Percentiles rank a stretch among this genome's conserved stretches.
Conservation (phyloP, 2,797 vertebrate genomes). For the Acanthurus tractus region DNA sequence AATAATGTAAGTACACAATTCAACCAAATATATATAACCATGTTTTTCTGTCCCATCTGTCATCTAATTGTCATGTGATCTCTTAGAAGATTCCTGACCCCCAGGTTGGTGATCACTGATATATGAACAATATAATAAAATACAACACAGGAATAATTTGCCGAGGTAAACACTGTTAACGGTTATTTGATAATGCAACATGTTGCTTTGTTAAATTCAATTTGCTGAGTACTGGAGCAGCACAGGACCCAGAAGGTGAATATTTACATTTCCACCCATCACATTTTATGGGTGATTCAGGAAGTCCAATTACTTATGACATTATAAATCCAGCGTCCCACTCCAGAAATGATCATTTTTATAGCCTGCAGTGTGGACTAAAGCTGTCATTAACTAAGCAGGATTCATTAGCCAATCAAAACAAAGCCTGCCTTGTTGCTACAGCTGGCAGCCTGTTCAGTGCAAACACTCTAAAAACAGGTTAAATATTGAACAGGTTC, state of each 20-base stretch:
- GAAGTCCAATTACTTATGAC: slow-evolving; percentile 38
- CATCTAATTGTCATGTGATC: no score
- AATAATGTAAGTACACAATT: no score
- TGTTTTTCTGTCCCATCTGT: no score
- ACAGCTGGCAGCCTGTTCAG: slow-evolving; percentile 65
- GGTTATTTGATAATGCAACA: background rate
- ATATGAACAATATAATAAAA: background rate
- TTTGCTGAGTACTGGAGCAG: background rate
- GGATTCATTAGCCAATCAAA: slow-evolving; percentile 70
- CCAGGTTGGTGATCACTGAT: background rate
- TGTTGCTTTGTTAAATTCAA: no score
- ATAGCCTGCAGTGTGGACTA: slow-evolving; percentile 32
- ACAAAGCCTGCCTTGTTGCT: slow-evolving; percentile 44
- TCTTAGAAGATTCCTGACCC: no score
- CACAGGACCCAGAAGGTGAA: slow-evolving; percentile 12
- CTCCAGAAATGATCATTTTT: slow-evolving; percentile 42
- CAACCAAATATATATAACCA: no score
- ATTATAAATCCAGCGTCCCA: slow-evolving; percentile 33
- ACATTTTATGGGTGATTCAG: slow-evolving; percentile 12
- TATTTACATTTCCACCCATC: slow-evolving; percentile 2
- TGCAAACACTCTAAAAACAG: slow-evolving; percentile 67
- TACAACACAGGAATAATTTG: background rate
- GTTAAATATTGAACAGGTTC: slow-evolving; percentile 77
- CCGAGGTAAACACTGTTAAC: background rate
- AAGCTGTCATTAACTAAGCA: slow-evolving; percentile 41